Base-by-base conservation (phyloP, 2,113 vertebrate species). In the Perca schrenkii region DNA sequence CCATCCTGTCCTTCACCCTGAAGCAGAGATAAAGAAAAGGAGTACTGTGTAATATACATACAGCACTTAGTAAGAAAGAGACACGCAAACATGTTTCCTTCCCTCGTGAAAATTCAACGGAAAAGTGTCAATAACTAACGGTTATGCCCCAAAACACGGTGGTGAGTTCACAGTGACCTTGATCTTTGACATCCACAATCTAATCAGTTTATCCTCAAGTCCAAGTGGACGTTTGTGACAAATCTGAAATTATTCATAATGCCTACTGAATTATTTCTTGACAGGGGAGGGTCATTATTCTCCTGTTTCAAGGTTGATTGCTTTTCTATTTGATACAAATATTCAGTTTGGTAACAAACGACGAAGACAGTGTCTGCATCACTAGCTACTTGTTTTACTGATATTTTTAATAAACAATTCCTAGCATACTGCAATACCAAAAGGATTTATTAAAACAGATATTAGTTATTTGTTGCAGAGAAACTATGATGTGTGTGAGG, bases 1-100 rank as follows among this genome's bases (percentile, higher is more conserved):
- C 94, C 47, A 95, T 94, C 22, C 97, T 95, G 52, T 96, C 95
- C 92, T 98, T 99, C 86, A 99, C 97, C 11, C 98, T 96, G 64
- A 85, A 68, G 67, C 6, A 74, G 3, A 64, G 6, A 16, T 0
- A 28, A 13, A 43, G 62, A n/a, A 65, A 0, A 57, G 1, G 8
- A 64, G 11, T 14, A 8, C 22, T 52, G 11, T 43, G 16, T 50
- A n/a, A 2, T 19, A n/a, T 36, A 17, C 15, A 12, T n/a, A 31
- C 13, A 76, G 28, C 17, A 31, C 28, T 21, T 11, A 12, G 47
- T 21, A 8, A n/a, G n/a, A 21, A 57, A 50, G 16, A 22, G 14
- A 54, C 31, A 36, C 3, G n/a, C 1, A 47, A 19, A 49, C 1
- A 17, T 14, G 14, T n/a, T 31, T 31, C 16, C n/a, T 61, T 4